Evolutionary conservation across 2,113 vertebrate genomes (phyloP), one percentile per base, ranked within the genome.

Genomic region (Clarias magur): DNA sequence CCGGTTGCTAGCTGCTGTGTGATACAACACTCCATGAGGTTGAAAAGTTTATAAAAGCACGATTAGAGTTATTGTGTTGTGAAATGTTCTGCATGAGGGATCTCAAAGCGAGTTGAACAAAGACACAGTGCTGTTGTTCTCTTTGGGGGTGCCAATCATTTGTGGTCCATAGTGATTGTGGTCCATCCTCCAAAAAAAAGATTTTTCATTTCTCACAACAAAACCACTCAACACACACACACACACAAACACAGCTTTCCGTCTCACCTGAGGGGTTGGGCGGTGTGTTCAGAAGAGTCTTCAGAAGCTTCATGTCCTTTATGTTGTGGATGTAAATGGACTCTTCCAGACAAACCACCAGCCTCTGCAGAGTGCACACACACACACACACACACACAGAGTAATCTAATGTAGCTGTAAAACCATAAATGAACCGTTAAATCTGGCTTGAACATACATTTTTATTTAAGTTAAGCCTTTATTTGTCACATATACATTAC

Each of bases 301-400:
- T 97, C 79, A 98, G 94, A 10, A 98, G 96, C 91, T 98, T 98
- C 97, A 98, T 98, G 92, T 98, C 97, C 92, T 97, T 94, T 90
- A 98, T 98, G 88, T 97, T 98, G 93, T 98, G 97, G 85, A 98
- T 97, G 59, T 97, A 97, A 4, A 98, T 95, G 54, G 96, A 97
- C 88, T 97, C 97, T 85, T 98, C 97, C 91, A 98, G 93, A 90
- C 97, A 97, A 81, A 98, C 97, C 84, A 97, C 96, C 88, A 98
- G 94, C 91, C 97, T 95, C 97, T 98, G 86, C 60, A 85, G 19
- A 19, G 13, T 13, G 85, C 76, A 56, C 48, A 56, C 15, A 56
- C 23, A 38, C 34, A 38, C 70, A 73, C 11, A 54, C 70, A 73
- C 34, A 72, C 70, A 73, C 70, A 42, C 72, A 10, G 2, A 7